Percentiles rank a stretch among this genome's conserved stretches.
Conservation (phyloP, 2,888 invertebrate species). For the Parelbella ahira region DNA sequence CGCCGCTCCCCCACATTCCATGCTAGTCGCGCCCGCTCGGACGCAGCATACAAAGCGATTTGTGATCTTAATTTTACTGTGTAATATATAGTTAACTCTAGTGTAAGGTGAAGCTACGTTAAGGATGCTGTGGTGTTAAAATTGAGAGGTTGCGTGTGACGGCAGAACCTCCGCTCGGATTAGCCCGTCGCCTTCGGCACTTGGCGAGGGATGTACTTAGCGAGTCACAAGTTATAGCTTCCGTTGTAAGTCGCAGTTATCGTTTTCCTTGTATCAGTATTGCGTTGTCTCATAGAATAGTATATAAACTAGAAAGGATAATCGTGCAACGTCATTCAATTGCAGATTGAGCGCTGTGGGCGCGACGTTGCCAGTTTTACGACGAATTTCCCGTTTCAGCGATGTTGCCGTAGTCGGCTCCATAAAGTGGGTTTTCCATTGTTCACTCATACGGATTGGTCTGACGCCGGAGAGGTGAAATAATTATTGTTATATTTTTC, state of each 20-base stretch:
- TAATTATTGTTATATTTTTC: conserved; percentile 34
- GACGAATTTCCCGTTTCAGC: conserved; percentile 67
- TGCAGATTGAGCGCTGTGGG: conserved; percentile 64
- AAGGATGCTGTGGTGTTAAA: conserved; percentile 65
- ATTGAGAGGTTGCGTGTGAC: conserved; percentile 70
- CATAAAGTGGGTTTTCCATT: conserved; percentile 60
- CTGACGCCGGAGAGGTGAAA: conserved; percentile 27
- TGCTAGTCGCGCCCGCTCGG: conserved; percentile 79
- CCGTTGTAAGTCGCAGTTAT: conserved; percentile 63
- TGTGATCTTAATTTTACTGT: conserved; percentile 82
- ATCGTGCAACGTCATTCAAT: conserved; percentile 73
- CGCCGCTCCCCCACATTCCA: conserved; percentile 75
- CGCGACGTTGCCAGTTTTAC: conserved; percentile 73
- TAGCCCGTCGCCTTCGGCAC: conserved; percentile 20
- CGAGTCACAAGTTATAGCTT: conserved; percentile 61
- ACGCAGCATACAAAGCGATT: conserved; percentile 81
- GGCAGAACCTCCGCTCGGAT: conserved; percentile 59
- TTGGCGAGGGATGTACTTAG: conserved; percentile 56
- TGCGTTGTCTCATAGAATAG: conserved; percentile 72
- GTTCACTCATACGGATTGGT: conserved; percentile 43
- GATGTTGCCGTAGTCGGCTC: conserved; percentile 60
- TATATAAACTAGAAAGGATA: conserved; percentile 76
- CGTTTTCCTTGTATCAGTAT: conserved; percentile 75
- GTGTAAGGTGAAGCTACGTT: conserved; percentile 70
- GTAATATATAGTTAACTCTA: conserved; percentile 77